Percentiles rank a stretch among this genome's conserved stretches.
Evolutionary conservation across 2,888 invertebrate species (phyloP).

Genomic region (Epinotia bilunana): DNA sequence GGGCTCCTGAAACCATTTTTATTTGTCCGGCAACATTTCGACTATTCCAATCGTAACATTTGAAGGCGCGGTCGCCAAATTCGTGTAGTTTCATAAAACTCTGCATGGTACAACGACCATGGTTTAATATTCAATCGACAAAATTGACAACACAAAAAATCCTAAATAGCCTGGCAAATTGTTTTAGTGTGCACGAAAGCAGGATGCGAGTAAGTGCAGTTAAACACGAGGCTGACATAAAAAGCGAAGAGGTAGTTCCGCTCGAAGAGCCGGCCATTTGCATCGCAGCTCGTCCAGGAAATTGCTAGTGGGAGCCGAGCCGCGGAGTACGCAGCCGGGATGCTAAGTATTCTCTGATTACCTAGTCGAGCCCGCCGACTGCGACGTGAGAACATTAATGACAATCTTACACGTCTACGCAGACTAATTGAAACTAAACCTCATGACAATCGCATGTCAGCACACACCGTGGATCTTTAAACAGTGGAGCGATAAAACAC

Average conservation of each 20-base stretch:
- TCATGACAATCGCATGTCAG: slow-evolving; percentile 40
- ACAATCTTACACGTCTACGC: slow-evolving; percentile 22
- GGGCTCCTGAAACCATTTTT: slow-evolving; percentile 24
- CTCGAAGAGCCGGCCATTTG: slow-evolving; percentile 61
- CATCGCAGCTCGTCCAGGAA: slow-evolving; percentile 64
- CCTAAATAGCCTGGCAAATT: slow-evolving; percentile 29
- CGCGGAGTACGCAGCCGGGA: slow-evolving; percentile 50
- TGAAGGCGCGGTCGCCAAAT: slow-evolving; percentile 13
- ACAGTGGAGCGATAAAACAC: slow-evolving; percentile 50
- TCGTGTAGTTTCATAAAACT: slow-evolving; percentile 17
- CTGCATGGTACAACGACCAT: slow-evolving; percentile 15
- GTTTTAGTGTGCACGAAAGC: slow-evolving; percentile 38
- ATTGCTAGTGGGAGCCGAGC: slow-evolving; percentile 52
- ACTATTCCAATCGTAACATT: slow-evolving; percentile 24
- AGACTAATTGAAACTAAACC: slow-evolving; percentile 43
- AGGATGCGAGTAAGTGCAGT: slow-evolving; percentile 45
- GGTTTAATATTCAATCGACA: slow-evolving; percentile 28
- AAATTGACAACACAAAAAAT: slow-evolving; percentile 33
- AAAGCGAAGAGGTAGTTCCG: slow-evolving; percentile 53
- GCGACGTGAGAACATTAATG: slow-evolving; percentile 45
- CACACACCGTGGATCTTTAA: slow-evolving; percentile 46
- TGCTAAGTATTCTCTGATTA: slow-evolving; percentile 52
- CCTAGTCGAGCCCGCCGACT: slow-evolving; percentile 29
- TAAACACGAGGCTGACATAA: slow-evolving; percentile 46
- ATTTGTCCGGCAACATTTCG: slow-evolving; percentile 23